Base-by-base conservation (phyloP, 2,797 vertebrate species). In the Sparidentex hasta region DNA sequence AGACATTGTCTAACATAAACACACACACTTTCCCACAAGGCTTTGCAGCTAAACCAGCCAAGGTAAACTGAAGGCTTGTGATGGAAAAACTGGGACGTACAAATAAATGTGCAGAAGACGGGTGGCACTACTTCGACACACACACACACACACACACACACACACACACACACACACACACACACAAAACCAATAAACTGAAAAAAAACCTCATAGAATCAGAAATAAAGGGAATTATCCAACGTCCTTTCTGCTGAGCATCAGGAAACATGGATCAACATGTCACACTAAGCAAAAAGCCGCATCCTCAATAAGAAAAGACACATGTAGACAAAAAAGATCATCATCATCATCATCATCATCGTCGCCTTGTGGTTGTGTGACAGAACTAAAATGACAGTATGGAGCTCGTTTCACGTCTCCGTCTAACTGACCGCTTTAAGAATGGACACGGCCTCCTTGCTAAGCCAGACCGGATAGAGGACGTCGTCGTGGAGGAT, bases 391-490 rank as follows among this genome's bases (percentile, higher is more conserved):
- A 33, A 33, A 44, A 44, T 1, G 14, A 11, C 43, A 44, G 43
- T 38, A 38, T 2, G 8, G 33, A 38, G 33, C 33, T 33, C 29
- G 6, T 33, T 29, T 66, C 47, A 58, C 58, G 41, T 48, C n/a
- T 12, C 55, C 17, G 0, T 0, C 46, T 13, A 14, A 96, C 97
- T 95, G 85, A 99, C 98, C 71, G 97, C 96, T 95, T 97, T 98
- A 67, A 99, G 94, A 89, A 99, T 98, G 95, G 97, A 96, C 89
- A 99, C 98, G 0, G 98, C 98, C 93, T 99, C 98, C 93, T 98
- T 99, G 95, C 98, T 98, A 85, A 98, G 97, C 98, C 98, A 99
- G 59, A 98, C 97, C 0, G 98, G 98, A 89, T 98, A 98, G 1
- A 99, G 94, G 8, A 99, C 98, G 3, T 99, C 98, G 1, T 98